Conservation (phyloP, 2,888 invertebrate species). For the Pyrrhosoma nymphula region DNA sequence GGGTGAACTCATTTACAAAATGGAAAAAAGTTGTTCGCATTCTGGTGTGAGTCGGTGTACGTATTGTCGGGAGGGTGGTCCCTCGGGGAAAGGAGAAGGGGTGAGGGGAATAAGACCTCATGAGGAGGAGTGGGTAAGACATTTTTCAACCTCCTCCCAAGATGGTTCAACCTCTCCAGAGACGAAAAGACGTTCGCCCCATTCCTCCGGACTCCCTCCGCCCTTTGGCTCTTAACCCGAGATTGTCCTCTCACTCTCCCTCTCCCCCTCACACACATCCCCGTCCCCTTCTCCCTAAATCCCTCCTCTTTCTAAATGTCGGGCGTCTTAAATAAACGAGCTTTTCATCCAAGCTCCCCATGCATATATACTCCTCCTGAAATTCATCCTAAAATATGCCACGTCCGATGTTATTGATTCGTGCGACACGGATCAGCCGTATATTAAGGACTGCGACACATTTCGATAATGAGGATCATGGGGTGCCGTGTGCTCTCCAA, state of each 20-base stretch:
- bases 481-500: not conserved
- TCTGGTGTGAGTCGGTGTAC: not conserved
- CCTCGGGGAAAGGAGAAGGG: not conserved
- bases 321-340: not conserved
- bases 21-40: constrained; percentile 29
- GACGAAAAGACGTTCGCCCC: not conserved
- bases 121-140: not conserved
- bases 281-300: not conserved
- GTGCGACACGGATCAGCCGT: not conserved
- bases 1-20: constrained; percentile 39
- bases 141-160: not conserved
- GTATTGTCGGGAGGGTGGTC: not conserved
- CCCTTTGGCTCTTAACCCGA: not conserved
- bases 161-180: not conserved
- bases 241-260: not conserved
- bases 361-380: not conserved
- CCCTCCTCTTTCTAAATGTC: not conserved
- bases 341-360: not conserved
- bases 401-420: not conserved
- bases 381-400: not conserved
- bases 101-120: not conserved
- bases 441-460: not conserved
- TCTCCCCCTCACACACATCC: not conserved
- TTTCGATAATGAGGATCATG: not conserved
- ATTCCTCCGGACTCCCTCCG: not conserved